Base-by-base conservation (phyloP, 2,888 invertebrate genomes). In the Xylocampa areola region DNA sequence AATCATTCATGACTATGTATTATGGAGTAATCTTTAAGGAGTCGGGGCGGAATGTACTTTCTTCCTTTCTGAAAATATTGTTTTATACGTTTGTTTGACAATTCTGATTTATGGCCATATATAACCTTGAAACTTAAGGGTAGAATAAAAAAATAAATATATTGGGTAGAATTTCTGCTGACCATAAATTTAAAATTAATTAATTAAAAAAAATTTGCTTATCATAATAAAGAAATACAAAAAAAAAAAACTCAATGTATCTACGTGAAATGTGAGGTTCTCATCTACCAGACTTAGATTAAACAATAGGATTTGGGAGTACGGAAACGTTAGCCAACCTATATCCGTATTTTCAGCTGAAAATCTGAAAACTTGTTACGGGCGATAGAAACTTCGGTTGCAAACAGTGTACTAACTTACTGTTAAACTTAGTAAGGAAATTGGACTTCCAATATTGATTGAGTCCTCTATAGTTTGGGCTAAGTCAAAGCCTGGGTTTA, bases 361-460 rank as follows among this genome's bases (percentile, higher is more conserved):
- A 68, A 73, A 68, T 59, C 64, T 59, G 47, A 55, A 58, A 68
- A 65, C 53, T 65, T 52, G 53, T 59, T 52, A 58, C 37, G 54
- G 40, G 3, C 61, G 29, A 45, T 57, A 37, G 50, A 53, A 73
- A 73, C 59, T 73, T 63, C 14, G 36, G 35, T 55, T 55, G 44
- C 55, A 63, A 70, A 68, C 63, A 59, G 54, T 59, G 50, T 40
- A 53, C n/a, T n/a, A n/a, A n/a, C n/a, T n/a, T n/a, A n/a, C 41
- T 48, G 54, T 54, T 63, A 36, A 68, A 70, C 52, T 63, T 47
- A 33, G 43, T 35, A 55, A 59, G 73, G 61, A 64, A 55, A 70
- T 72, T 62, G 58, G 47, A 59, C 48, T 70, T 55, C 16, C 47
- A 68, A 50, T 71, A 68, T 66, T 67, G 53, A 71, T 50, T 35